phyloP scores from a whole-genome alignment of 1,140 invertebrate genomes.

The Stenopsyche tienmushanensis region DNA sequence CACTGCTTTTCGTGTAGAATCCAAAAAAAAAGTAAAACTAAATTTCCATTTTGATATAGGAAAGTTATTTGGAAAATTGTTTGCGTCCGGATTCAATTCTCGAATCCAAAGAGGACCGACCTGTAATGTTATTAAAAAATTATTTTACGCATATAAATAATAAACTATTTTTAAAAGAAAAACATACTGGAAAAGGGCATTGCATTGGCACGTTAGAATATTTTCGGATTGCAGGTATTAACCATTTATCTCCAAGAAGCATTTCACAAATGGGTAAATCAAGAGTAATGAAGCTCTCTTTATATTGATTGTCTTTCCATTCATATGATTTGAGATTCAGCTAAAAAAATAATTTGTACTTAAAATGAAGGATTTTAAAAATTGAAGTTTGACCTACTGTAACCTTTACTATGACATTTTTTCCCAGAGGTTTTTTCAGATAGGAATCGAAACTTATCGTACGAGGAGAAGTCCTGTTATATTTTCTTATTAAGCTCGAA shows the following conservation, averaged over 20 bases:
- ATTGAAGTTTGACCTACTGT: no score
- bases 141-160: neutral
- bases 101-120: neutral
- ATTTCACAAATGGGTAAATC: neutral
- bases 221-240: neutral
- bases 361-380: no score
- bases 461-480: neutral
- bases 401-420: neutral
- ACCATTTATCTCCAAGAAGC: neutral
- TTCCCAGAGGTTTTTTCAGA: neutral
- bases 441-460: neutral
- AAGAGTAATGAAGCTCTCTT: neutral
- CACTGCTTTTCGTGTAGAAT: no score
- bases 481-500: neutral
- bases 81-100: neutral
- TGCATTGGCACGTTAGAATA: neutral
- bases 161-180: neutral
- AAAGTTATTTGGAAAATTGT: neutral
- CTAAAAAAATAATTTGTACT: neutral
- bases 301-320: slow-evolving; percentile 11
- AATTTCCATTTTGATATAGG: slow-evolving; percentile 11
- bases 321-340: neutral
- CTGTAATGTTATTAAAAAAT: neutral
- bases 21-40: no score
- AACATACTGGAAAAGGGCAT: neutral